Conservation (phyloP, 1,140 invertebrate genomes). For the Drosophila oshimai region DNA sequence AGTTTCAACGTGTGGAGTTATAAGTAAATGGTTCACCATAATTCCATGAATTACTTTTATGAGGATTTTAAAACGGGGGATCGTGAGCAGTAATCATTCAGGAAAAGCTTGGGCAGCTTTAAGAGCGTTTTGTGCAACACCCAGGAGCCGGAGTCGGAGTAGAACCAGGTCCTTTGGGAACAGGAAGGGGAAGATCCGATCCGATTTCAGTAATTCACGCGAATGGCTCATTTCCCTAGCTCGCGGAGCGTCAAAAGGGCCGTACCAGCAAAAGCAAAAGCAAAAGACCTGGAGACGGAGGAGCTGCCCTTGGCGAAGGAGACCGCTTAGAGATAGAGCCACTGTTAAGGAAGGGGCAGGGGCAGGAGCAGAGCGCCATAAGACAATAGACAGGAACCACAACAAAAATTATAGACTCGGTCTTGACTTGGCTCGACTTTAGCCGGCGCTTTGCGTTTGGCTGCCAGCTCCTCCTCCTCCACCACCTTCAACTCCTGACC, state of each 20-base stretch:
- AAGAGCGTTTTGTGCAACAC: background rate
- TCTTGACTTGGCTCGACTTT: slow-evolving; percentile 54
- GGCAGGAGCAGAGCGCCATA: slow-evolving; percentile 28
- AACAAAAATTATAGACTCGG: slow-evolving; percentile 78
- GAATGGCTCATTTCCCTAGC: slow-evolving; percentile 46
- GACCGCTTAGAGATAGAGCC: background rate
- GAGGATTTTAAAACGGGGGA: background rate
- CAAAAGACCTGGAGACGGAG: background rate
- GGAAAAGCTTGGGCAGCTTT: background rate
- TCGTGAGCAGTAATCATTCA: background rate
- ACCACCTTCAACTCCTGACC: background rate
- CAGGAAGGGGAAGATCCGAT: slow-evolving; percentile 36
- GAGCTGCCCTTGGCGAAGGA: slow-evolving; percentile 18
- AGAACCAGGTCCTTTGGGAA: background rate
- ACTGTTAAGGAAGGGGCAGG: background rate
- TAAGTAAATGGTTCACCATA: no score
- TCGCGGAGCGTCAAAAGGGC: background rate
- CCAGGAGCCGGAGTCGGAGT: background rate
- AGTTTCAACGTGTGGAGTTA: no score
- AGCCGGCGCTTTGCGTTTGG: slow-evolving; percentile 20
- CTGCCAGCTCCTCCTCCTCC: slow-evolving; percentile 39
- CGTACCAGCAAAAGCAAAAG: background rate
- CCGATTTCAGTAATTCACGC: slow-evolving; percentile 66
- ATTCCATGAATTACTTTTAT: no score
- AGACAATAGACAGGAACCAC: slow-evolving; percentile 81